Evolutionary conservation across 2,113 vertebrate species (phyloP), one percentile per base, ranked within the genome.

Genomic region (Donacobius atricapilla): DNA sequence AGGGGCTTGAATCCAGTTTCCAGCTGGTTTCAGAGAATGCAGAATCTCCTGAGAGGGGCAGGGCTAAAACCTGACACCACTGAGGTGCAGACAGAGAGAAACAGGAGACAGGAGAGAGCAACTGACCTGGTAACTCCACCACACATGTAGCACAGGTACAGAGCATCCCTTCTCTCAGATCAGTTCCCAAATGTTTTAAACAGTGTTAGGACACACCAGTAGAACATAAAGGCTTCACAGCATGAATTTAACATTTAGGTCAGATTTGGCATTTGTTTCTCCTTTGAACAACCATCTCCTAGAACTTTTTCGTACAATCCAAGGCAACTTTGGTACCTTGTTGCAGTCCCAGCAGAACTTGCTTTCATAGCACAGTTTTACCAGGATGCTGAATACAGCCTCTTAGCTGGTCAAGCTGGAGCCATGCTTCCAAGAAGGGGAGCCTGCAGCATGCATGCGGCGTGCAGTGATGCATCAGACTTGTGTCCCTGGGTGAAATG

Each of bases 381-480:
- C 90, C 83, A 85, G 91, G 89, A 71, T 75, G 76, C 83, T 71
- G 76, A 80, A 78, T 27, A 60, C 35, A 93, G 76, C 50, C 82
- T 93, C 54, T 77, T 54, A 91, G 82, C 92, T 91, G 66, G 63
- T 68, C 78, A 89, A 95, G 89, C 91, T 81, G 61, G 64, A 96
- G 89, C 88, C 92, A 96, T 94, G 96, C 96, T 90, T 81, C 64
- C 86, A 92, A 75, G 80, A 57, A 95, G 25, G 50, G 75, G 88
- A 89, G 86, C 86, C 90, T 81, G 76, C 76, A 86, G 94, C 93
- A 91, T 92, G 95, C 94, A 96, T 94, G 94, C 92, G 92, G 79
- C 68, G 2, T 96, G 92, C 92, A 95, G 64, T 75, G 76, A 88
- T 77, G 96, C 83, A 83, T 88, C 37, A 48, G 54, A 83, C 48